Conservation (phyloP, 2,797 vertebrate species). For the Acomys russatus region DNA sequence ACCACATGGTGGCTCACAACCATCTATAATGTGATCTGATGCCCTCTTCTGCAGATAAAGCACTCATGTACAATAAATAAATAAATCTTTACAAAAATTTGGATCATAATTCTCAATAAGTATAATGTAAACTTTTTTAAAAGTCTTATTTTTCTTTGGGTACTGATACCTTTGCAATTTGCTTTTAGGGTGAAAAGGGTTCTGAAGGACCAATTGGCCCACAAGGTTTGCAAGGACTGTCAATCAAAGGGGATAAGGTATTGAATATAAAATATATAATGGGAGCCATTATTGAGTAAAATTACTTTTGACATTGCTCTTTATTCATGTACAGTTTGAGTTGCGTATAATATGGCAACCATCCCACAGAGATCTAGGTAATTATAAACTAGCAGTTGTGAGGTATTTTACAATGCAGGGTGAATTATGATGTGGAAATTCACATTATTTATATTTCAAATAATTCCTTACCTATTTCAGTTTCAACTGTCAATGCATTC, state of each 20-base stretch:
- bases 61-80: too few species aligned
- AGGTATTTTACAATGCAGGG: neutral
- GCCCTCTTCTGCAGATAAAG: too few species aligned
- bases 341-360: neutral
- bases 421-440: constrained; percentile 30
- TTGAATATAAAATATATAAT: neutral
- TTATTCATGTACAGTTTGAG: constrained; percentile 19
- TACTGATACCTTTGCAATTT: neutral
- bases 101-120: neutral
- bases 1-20: too few species aligned
- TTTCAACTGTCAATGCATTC: neutral
- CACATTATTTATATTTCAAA: neutral
- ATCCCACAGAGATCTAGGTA: neutral
- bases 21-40: too few species aligned
- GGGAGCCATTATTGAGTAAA: constrained; percentile 9
- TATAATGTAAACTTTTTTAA: constrained; percentile 9
- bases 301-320: constrained; percentile 37
- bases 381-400: constrained; percentile 9
- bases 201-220: constrained; percentile 89
- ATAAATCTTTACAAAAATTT: neutral
- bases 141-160: constrained; percentile 25
- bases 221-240: constrained; percentile 89
- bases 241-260: constrained; percentile 94
- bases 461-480: constrained; percentile 22
- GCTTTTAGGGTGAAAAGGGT: constrained; percentile 93